Conservation (phyloP, 2,113 vertebrate genomes). For the Atractosteus spatula region DNA sequence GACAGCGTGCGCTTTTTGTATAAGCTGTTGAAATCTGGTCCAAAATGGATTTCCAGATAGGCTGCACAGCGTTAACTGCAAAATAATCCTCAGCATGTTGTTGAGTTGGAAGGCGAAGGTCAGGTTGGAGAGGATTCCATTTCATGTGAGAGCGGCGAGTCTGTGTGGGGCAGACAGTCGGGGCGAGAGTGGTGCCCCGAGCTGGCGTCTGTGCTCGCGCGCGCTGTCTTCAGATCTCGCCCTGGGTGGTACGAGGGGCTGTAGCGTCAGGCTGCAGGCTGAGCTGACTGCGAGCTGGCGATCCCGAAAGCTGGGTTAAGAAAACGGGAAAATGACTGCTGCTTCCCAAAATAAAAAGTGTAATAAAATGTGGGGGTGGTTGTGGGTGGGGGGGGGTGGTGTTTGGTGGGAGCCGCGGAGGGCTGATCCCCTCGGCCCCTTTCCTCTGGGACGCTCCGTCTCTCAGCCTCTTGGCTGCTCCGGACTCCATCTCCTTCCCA, state of each 20-base stretch:
- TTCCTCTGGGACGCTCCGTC: slow-evolving; percentile 2
- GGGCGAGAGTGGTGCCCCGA: too few species aligned
- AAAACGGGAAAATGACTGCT: too few species aligned
- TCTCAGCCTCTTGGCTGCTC: slow-evolving; percentile 22
- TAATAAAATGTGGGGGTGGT: too few species aligned
- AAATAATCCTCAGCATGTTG: slow-evolving; percentile 36
- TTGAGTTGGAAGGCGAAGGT: slow-evolving; percentile 39
- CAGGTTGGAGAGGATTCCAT: slow-evolving; percentile 27
- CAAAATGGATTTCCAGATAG: slow-evolving; percentile 23
- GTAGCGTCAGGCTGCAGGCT: too few species aligned
- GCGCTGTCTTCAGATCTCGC: too few species aligned
- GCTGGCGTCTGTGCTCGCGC: too few species aligned
- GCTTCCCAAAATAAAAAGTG: too few species aligned
- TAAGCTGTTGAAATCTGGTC: slow-evolving; percentile 24
- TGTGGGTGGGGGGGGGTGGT: too few species aligned
- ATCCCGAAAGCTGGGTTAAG: too few species aligned
- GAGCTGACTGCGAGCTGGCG: too few species aligned
- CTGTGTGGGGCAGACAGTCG: slow-evolving; percentile 32
- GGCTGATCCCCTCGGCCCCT: neutral
- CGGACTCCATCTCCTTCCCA: slow-evolving; percentile 23
- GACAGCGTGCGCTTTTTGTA: neutral
- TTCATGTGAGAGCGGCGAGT: slow-evolving; percentile 38
- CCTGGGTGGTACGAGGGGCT: too few species aligned
- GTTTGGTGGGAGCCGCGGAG: too few species aligned
- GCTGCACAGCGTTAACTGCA: slow-evolving; percentile 18